Evolutionary conservation across 2,113 vertebrate genomes (phyloP), one percentile per base, ranked within the genome.

Genomic region (Menidia beryllina): DNA sequence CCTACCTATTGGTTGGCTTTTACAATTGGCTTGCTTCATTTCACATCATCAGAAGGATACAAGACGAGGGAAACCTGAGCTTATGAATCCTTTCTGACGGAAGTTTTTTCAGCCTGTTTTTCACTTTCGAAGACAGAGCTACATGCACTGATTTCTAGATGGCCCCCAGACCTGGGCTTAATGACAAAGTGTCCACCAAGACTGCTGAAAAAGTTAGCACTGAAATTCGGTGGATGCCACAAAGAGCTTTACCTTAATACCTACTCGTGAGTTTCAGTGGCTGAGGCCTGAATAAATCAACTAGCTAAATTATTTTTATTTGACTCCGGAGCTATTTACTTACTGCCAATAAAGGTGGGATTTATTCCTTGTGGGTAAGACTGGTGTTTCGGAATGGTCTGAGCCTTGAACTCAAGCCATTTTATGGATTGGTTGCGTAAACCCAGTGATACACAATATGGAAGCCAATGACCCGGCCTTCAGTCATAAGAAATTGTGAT

Each of bases 261-360:
- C 67, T 43, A 64, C 57, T 53, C 72, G 62, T 52, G 60, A 56
- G 50, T 34, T 47, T 34, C 45, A 23, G 1, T 2, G 7, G 38
- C 23, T 50, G 39, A 69, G 43, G 34, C 7, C 5, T 36, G 8
- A 20, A 70, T 84, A 77, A 75, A 86, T 88, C 75, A 84, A 65
- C 83, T n/a, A 56, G n/a, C 71, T 75, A 78, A 56, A 48, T 72
- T 76, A 76, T 75, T 81, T 88, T 85, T 88, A 82, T 81, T 84
- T 21, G 1, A 67, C 79, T 80, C 52, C 72, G 70, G 52, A 86
- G 86, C 75, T 82, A 81, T 91, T 92, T 86, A 80, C 59, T 86
- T 69, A 84, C 72, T 71, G 78, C 86, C 77, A 88, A 86, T 88
- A 84, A 85, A 84, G 47, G 63, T 71, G 15, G 51, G 72, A 89